A percentile compares a stretch with the other conserved stretches of the same genome.
Conservation (phyloP, 2,113 vertebrate species). For the Sinocyclocheilus anophthalmus region DNA sequence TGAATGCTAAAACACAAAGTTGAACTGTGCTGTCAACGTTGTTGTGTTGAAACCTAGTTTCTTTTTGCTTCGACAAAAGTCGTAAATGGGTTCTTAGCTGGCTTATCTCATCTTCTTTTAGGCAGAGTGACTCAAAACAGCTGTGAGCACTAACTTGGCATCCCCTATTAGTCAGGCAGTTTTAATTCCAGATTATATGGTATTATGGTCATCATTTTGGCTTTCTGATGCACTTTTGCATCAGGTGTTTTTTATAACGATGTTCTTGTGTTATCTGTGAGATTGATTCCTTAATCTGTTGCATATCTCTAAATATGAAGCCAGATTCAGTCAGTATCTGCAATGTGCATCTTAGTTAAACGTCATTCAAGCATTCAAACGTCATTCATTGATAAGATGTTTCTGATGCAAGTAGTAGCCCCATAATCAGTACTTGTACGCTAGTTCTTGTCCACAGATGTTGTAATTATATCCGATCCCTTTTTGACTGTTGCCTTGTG, state of each 20-base stretch:
- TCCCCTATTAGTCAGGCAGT: not conserved
- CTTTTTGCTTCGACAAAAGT: not conserved
- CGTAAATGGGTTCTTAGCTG: not conserved
- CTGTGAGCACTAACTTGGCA: slow-evolving; percentile 2
- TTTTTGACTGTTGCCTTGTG: slow-evolving; percentile 5
- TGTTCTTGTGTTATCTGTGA: not conserved
- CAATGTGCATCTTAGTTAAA: not conserved
- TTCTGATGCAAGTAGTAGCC: not conserved
- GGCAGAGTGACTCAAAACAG: slow-evolving; percentile 2
- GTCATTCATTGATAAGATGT: not conserved
- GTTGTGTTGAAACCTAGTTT: not conserved
- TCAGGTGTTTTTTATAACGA: slow-evolving; percentile 17
- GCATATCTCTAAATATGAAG: not conserved
- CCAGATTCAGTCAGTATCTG: not conserved
- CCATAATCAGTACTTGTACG: not conserved
- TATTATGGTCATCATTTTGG: slow-evolving; percentile 17
- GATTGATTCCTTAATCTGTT: not conserved
- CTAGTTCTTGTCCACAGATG: not conserved
- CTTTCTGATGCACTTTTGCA: not conserved
- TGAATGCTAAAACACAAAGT: not conserved
- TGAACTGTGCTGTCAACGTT: not conserved
- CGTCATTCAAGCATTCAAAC: not conserved
- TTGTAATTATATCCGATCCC: slow-evolving; percentile 5
- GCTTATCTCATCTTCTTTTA: not conserved
- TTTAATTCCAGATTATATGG: slow-evolving; percentile 20